A percentile compares a stretch with the other conserved stretches of the same genome.
Conservation (phyloP, 2,888 invertebrate species). For the Euspilapteryx auroguttella region DNA sequence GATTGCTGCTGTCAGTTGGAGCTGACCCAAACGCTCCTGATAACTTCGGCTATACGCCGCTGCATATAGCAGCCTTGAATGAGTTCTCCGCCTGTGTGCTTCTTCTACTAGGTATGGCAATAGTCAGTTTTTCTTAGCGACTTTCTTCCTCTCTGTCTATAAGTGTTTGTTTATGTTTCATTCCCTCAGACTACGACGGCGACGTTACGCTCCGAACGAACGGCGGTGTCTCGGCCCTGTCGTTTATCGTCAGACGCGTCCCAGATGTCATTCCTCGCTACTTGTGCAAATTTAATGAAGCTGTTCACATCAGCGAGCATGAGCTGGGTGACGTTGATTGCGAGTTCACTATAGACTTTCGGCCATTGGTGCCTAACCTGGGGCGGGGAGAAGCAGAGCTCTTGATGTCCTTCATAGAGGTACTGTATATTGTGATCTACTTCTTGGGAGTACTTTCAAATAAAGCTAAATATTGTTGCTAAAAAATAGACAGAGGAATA, state of each 20-base stretch:
- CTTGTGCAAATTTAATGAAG: constrained; percentile 70
- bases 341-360: constrained; percentile 67
- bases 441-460: too few relatives aligned
- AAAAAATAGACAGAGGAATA: too few relatives aligned
- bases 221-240: constrained; percentile 77
- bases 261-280: constrained; percentile 79
- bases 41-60: constrained; percentile 80
- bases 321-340: constrained; percentile 86
- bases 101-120: constrained; percentile 61
- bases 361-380: constrained; percentile 63
- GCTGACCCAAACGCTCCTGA: constrained; percentile 77
- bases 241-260: constrained; percentile 81
- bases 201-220: constrained; percentile 81
- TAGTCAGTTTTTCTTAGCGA: too few relatives aligned
- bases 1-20: constrained; percentile 65
- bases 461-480: too few relatives aligned
- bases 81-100: constrained; percentile 78
- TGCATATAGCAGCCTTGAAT: constrained; percentile 82
- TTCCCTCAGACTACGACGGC: constrained; percentile 68
- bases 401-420: constrained; percentile 71
- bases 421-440: too few relatives aligned
- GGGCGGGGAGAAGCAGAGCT: constrained; percentile 71
- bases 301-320: constrained; percentile 79
- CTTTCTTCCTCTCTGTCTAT: too few relatives aligned
- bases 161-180: too few relatives aligned